phyloP scores from a whole-genome alignment of 2,888 invertebrate genomes.

The Leistus spinibarbis region DNA sequence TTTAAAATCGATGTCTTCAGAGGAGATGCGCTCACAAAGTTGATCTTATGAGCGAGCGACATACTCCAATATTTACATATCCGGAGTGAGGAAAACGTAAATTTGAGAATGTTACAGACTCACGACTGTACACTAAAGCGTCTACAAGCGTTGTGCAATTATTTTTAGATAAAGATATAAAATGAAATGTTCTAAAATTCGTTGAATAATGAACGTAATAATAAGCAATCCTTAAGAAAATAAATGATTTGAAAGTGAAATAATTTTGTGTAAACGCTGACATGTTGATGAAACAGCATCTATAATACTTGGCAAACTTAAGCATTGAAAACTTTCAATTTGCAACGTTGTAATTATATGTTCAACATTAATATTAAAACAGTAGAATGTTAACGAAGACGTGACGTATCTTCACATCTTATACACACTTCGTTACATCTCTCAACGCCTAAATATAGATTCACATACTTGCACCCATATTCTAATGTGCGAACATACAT shows the following conservation, averaged over 20 bases:
- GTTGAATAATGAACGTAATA: too few relatives aligned
- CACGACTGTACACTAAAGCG: too few relatives aligned
- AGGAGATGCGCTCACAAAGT: too few relatives aligned
- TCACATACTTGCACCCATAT: not conserved
- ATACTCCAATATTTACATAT: too few relatives aligned
- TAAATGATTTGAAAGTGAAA: not conserved
- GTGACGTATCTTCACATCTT: not conserved
- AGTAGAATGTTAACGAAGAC: not conserved
- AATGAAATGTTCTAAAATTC: not conserved
- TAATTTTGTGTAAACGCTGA: not conserved
- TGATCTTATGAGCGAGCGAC: too few relatives aligned
- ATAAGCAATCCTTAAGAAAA: too few relatives aligned
- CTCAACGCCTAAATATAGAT: not conserved
- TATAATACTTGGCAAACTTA: not conserved
- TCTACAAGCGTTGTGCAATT: too few relatives aligned
- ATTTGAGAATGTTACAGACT: too few relatives aligned
- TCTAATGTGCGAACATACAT: not conserved
- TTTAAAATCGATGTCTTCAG: too few relatives aligned
- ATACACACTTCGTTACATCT: not conserved
- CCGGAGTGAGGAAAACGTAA: too few relatives aligned
- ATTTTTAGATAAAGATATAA: too few relatives aligned
- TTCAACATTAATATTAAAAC: not conserved
- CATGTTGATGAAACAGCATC: not conserved
- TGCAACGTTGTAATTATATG: not conserved
- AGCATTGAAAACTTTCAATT: not conserved